Evolutionary conservation across 2,113 vertebrate species (phyloP).

Genomic region (Calidris pugnax): DNA sequence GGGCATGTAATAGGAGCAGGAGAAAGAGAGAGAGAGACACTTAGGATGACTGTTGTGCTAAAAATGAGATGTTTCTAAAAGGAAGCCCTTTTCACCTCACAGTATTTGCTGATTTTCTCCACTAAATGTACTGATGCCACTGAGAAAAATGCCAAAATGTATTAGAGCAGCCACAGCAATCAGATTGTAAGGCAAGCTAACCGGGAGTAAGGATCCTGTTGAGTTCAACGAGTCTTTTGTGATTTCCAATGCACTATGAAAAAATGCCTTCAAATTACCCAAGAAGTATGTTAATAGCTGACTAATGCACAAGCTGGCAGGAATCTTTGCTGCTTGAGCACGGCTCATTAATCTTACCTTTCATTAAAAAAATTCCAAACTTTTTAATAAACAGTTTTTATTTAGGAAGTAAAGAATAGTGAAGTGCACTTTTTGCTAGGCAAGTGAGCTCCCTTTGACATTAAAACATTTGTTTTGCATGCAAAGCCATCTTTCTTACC

Average conservation of each 20-base stretch:
- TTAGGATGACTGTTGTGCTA: neutral
- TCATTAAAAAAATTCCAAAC: slow-evolving; percentile 26
- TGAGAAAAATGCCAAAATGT: neutral
- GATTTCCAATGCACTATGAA: slow-evolving; percentile 44
- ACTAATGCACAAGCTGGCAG: slow-evolving; percentile 65
- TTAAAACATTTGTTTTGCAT: neutral
- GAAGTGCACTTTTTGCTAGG: neutral
- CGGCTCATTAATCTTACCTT: slow-evolving; percentile 47
- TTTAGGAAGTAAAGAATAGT: neutral
- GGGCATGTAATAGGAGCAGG: neutral
- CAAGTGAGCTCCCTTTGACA: neutral
- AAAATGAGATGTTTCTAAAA: neutral
- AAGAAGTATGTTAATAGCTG: slow-evolving; percentile 64
- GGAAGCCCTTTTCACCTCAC: neutral
- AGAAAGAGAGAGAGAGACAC: neutral
- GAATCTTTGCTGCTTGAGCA: slow-evolving; percentile 24
- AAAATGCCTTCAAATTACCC: slow-evolving; percentile 47
- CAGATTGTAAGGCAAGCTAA: neutral
- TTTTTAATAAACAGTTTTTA: slow-evolving; percentile 51
- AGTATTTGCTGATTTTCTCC: neutral
- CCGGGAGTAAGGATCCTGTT: neutral
- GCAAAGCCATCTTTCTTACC: neutral
- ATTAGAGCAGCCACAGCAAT: neutral
- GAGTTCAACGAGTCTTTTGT: slow-evolving; percentile 58
- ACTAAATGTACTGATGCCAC: neutral